Evolutionary conservation across 1,140 invertebrate genomes (phyloP), one percentile per base, ranked within the genome.

Genomic region (Eulimnadia texana): DNA sequence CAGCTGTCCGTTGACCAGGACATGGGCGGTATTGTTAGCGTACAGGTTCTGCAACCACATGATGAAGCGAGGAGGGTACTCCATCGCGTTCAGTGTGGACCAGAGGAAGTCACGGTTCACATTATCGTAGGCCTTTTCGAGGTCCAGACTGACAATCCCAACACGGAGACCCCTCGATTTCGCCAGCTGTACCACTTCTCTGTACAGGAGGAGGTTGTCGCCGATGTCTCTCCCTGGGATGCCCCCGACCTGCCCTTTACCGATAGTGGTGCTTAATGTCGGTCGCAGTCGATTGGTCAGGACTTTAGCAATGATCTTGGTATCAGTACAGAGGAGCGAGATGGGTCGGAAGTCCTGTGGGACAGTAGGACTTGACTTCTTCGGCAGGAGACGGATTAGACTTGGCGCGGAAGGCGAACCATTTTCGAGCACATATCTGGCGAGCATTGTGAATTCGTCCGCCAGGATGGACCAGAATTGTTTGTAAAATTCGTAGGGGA

Each of bases 401-500:
- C n/a, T n/a, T n/a, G n/a, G n/a, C n/a, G n/a, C n/a, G n/a, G n/a
- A n/a, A n/a, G n/a, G n/a, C n/a, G n/a, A n/a, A n/a, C n/a, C n/a
- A n/a, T n/a, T n/a, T n/a, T n/a, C n/a, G n/a, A n/a, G n/a, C n/a
- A n/a, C n/a, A n/a, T n/a, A n/a, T n/a, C n/a, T n/a, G n/a, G n/a
- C n/a, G n/a, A n/a, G n/a, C n/a, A n/a, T n/a, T n/a, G n/a, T n/a
- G n/a, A n/a, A n/a, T n/a, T n/a, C n/a, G n/a, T n/a, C n/a, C n/a
- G n/a, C 53, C 16, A 55, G 19, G n/a, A n/a, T 11, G 2, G 2
- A 2, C 53, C 53, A 55, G 20, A 23, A 55, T 22, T 19, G 2
- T 22, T 24, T 19, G 53, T 55, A 55, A 22, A 55, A 55, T 3
- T 55, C 53, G 23, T 24, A 55, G n/a, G 53, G 53, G 2, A 55